Base-by-base conservation (phyloP, 2,113 vertebrate genomes). In the Forbesichthys agassizii region DNA sequence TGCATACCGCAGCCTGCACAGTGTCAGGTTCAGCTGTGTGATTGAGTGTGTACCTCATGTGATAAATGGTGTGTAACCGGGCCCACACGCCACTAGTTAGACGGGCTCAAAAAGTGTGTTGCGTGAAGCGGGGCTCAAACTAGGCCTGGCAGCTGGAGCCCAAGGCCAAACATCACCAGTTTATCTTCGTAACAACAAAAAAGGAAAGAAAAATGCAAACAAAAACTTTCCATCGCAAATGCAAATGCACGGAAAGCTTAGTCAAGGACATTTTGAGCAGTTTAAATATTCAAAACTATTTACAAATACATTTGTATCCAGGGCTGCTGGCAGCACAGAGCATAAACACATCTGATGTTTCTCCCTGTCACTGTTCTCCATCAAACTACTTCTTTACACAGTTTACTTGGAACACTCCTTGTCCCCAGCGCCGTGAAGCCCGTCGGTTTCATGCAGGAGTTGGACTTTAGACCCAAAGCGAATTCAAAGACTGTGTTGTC, bases 31-130 rank as follows among this genome's bases (percentile, higher is more conserved):
- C 82, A 59, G 47, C 64, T 62, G 75, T 75, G 74, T 88, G 88
- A 88, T 86, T 89, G 80, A 81, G 77, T 89, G 84, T 88, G 85
- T 90, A 88, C 75, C 86, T 85, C 86, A 88, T 88, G 83, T 86
- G 84, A 87, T 88, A 89, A 91, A 89, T 88, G 89, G 85, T 60
- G 74, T 84, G 75, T 55, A 78, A 53, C 75, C 42, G 68, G 66
- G 73, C 85, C 85, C 61, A 75, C 71, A 77, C 69, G 80, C 78
- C 27, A 27, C 27, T 27, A 27, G 27, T 27, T 82, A 67, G 77
- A 86, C 75, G 71, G 67, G 55, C 80, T 60, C 62, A 77, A 68
- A 80, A 66, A 81, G 84, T 64, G 58, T 73, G 86, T 75, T 71
- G 9, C 69, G 55, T 77, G 33, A 58, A 75, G 49, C 8, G 5